Base-by-base conservation (phyloP, 2,888 invertebrate genomes). In the Dorcus parallelipipedus region DNA sequence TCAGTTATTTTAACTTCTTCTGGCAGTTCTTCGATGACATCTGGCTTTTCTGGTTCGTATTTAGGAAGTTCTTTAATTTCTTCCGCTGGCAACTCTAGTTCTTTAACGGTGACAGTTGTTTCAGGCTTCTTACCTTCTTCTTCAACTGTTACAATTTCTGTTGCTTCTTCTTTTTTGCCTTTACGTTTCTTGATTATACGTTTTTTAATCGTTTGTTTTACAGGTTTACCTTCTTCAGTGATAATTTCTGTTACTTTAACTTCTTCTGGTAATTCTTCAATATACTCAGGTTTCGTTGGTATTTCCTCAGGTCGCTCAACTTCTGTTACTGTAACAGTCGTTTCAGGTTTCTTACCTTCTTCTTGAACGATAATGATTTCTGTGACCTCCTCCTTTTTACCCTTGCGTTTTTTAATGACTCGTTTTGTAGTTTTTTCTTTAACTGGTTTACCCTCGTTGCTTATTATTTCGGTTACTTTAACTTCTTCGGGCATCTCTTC, bases 91-190 rank as follows among this genome's bases (percentile, higher is more conserved):
- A 33, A 3, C 3, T 33, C 26, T 6, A 33, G 1, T 33, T 33
- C 26, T 33, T 33, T 33, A 6, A 33, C 3, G 26, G 26, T 33
- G 4, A 33, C 26, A 1, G 26, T 33, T 4, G 26, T 33, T 52
- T 68, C 60, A 49, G 61, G 69, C 59, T 51, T 60, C 41, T 69
- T 67, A 14, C 65, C 71, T 56, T 68, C 70, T 65, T 67, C 65
- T 52, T 69, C 65, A 4, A 71, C 70, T 23, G 70, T 69, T 3
- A 81, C 71, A 66, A 81, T 80, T 77, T 82, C 78, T 67, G 81
- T 81, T 67, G 62, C 66, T 71, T 73, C 73, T 42, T 79, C 63
- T 52, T 69, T 71, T 38, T 56, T 62, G 10, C 70, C 72, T 1
- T 56, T 67, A 10, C 52, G 53, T 53, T 69, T 73, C 54, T 69